Percentiles rank a stretch among this genome's conserved stretches.
Evolutionary conservation across 2,888 invertebrate species (phyloP).

Genomic region (Trimorus sp.): DNA sequence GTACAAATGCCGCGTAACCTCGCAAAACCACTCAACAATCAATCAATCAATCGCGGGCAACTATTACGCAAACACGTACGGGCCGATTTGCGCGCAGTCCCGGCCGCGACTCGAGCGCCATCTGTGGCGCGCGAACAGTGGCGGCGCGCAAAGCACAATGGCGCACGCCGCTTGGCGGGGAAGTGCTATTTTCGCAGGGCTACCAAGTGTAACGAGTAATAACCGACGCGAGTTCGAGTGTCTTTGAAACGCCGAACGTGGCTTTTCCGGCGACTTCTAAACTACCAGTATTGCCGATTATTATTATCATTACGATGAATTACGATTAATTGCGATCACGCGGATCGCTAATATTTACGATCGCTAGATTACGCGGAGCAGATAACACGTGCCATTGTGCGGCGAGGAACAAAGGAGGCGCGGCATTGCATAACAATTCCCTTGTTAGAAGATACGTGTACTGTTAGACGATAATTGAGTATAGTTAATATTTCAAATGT

Average conservation of each 20-base stretch:
- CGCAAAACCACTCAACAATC: slow-evolving; percentile 32
- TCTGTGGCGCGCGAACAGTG: slow-evolving; percentile 64
- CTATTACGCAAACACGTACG: slow-evolving; percentile 48
- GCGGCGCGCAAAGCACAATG: slow-evolving; percentile 75
- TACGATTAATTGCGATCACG: slow-evolving; percentile 56
- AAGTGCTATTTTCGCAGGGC: slow-evolving; percentile 42
- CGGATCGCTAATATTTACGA: slow-evolving; percentile 63
- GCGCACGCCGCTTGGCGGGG: no score
- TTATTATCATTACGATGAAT: slow-evolving; percentile 60
- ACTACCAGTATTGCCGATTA: slow-evolving; percentile 64
- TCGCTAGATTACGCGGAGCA: slow-evolving; percentile 66
- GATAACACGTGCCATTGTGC: slow-evolving; percentile 78
- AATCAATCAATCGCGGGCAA: slow-evolving; percentile 17
- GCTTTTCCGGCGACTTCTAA: slow-evolving; percentile 71
- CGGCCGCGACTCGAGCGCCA: no score
- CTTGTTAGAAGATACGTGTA: slow-evolving; percentile 77
- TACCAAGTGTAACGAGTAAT: slow-evolving; percentile 70
- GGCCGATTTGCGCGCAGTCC: slow-evolving; percentile 17
- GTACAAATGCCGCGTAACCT: slow-evolving; percentile 42
- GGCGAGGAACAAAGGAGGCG: slow-evolving; percentile 75
- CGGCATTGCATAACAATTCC: slow-evolving; percentile 75
- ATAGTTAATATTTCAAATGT: slow-evolving; percentile 78
- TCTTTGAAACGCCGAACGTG: slow-evolving; percentile 67
- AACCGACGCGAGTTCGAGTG: slow-evolving; percentile 70
- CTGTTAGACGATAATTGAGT: slow-evolving; percentile 75